Evolutionary conservation across 1,140 invertebrate species (phyloP), one percentile per base, ranked within the genome.

Genomic region (Platorchestia sp.): DNA sequence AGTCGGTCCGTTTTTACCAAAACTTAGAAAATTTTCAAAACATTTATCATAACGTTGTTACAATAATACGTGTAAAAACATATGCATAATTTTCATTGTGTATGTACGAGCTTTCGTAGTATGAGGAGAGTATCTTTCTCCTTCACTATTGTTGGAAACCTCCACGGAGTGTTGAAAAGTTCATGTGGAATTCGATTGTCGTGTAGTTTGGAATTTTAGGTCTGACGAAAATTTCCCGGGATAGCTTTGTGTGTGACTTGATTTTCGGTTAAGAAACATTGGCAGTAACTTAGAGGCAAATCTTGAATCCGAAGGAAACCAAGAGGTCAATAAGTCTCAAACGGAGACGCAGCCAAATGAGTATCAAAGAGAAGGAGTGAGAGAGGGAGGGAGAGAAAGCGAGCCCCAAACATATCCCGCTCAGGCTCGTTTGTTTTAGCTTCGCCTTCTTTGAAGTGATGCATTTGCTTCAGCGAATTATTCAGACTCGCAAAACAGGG

Each of bases 401-500:
- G 59, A 36, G 59, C 59, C 59, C 59, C 59, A 27, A 75, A 45
- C 87, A 90, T 90, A 90, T 93, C 91, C 41, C 45, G 91, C 43
- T 45, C 43, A 19, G 91, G 43, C 45, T 47, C 44, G 91, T 93
- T 93, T 93, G 91, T 93, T 93, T 93, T 93, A 93, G 91, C 43
- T 42, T 93, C 43, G 45, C 41, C 43, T 40, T 42, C 91, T 93
- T 93, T 93, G 91, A 93, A 93, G 91, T 93, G 43, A 44, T 93
- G 91, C 91, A 45, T 45, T 44, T 45, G 91, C 91, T 93, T 45
- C 43, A 47, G 45, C 91, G 91, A 93, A 93, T 93, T 93, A 93
- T 93, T 93, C 91, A 93, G 91, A 41, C 91, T 93, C 36, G 91
- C 43, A 93, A 93, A 93, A 93, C 91, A 93, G 41, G 19, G n/a